phyloP scores from a whole-genome alignment of 2,888 invertebrate species.

The Ectropis crepuscularia region DNA sequence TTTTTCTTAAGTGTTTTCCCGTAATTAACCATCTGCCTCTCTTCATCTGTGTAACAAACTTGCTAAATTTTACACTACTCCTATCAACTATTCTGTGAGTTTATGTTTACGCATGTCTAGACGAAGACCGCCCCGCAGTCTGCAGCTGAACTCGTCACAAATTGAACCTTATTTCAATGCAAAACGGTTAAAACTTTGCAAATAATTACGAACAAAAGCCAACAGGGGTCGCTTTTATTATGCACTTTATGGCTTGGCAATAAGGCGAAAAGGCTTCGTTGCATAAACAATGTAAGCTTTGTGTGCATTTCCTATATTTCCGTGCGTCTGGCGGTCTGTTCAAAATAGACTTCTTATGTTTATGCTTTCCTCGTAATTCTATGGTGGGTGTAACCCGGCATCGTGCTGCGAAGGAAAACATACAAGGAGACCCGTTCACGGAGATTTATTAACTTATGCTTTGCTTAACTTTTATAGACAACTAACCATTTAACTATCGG shows the following conservation, averaged over 20 bases:
- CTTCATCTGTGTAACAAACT: slow-evolving; percentile 1
- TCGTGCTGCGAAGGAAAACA: neutral
- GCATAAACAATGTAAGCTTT: slow-evolving; percentile 32
- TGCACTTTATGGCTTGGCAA: slow-evolving; percentile 19
- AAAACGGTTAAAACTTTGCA: slow-evolving; percentile 22
- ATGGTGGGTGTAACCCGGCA: neutral
- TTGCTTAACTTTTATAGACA: too few species aligned
- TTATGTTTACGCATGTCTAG: slow-evolving; percentile 65
- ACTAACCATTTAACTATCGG: too few species aligned
- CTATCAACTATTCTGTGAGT: slow-evolving; percentile 38
- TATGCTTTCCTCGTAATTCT: slow-evolving; percentile 15
- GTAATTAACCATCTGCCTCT: neutral
- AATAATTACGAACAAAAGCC: slow-evolving; percentile 1
- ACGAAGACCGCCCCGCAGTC: slow-evolving; percentile 44
- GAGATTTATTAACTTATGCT: too few species aligned
- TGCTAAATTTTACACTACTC: slow-evolving; percentile 35
- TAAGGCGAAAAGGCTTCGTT: slow-evolving; percentile 13
- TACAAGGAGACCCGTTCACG: too few species aligned
- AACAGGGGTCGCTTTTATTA: slow-evolving; percentile 7
- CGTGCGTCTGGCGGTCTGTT: slow-evolving; percentile 23
- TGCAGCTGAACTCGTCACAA: slow-evolving; percentile 13
- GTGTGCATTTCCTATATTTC: slow-evolving; percentile 34
- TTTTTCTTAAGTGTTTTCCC: neutral
- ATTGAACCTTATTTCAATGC: slow-evolving; percentile 22
- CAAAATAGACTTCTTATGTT: slow-evolving; percentile 23